phyloP scores from a whole-genome alignment of 2,888 invertebrate genomes.

The Chrysodeixis includens region DNA sequence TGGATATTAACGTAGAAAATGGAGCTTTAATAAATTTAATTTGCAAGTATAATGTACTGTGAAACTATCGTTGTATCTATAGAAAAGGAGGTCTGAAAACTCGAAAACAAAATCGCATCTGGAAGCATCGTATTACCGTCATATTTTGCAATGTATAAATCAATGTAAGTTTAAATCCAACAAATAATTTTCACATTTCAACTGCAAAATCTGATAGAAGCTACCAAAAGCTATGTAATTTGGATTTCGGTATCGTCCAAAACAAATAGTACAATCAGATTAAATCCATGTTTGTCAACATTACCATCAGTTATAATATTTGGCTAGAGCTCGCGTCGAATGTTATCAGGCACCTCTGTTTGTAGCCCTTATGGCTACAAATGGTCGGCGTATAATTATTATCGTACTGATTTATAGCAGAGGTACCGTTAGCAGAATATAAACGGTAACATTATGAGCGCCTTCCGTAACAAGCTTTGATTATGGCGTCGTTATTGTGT shows the following conservation, averaged over 20 bases:
- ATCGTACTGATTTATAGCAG: constrained; percentile 83
- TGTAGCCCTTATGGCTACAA: constrained; percentile 79
- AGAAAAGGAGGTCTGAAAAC: background rate
- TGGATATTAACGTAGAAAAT: background rate
- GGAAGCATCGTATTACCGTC: background rate
- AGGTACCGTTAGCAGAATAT: constrained; percentile 83
- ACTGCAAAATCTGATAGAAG: constrained; percentile 17
- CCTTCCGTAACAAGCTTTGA: constrained; percentile 57
- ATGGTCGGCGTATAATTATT: constrained; percentile 84
- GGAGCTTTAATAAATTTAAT: background rate
- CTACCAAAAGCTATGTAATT: constrained; percentile 9
- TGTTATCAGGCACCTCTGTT: constrained; percentile 73
- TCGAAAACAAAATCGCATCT: background rate
- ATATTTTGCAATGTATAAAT: background rate
- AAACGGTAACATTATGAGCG: constrained; percentile 75
- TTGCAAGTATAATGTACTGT: background rate
- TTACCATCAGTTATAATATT: constrained; percentile 50
- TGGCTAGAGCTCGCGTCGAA: constrained; percentile 40
- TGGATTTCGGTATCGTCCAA: constrained; percentile 17
- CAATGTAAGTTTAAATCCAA: background rate
- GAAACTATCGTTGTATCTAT: background rate
- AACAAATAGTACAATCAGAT: constrained; percentile 35
- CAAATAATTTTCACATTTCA: background rate
- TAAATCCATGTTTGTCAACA: constrained; percentile 51
- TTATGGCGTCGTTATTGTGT: constrained; percentile 57